Evolutionary conservation across 1,140 invertebrate genomes (phyloP).

Genomic region (Hycleus cichorii): DNA sequence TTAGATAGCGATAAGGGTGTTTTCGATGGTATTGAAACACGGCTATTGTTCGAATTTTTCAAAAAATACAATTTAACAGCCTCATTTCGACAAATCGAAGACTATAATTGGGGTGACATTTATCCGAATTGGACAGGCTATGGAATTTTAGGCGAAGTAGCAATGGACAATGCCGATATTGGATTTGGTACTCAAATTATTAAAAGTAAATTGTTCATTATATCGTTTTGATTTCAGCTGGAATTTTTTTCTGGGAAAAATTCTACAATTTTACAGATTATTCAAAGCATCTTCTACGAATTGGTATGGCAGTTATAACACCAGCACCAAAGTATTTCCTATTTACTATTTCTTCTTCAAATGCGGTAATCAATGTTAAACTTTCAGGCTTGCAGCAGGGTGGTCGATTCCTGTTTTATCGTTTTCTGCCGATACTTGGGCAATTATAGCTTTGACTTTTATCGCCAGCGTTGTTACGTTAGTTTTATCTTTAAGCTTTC

Average conservation of each 20-base stretch:
- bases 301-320: slow-evolving; percentile 44
- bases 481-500: no score
- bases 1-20: neutral
- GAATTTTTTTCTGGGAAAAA: slow-evolving; percentile 2
- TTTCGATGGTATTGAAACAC: neutral
- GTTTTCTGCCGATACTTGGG: no score
- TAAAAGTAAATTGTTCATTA: neutral
- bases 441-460: no score
- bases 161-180: neutral
- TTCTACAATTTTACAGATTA: slow-evolving; percentile 44
- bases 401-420: no score
- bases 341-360: no score
- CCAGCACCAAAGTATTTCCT: no score
- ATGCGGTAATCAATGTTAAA: no score
- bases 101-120: slow-evolving; percentile 5
- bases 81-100: neutral
- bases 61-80: slow-evolving; percentile 5
- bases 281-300: slow-evolving; percentile 44
- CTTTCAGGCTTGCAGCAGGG: no score
- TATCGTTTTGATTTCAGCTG: neutral
- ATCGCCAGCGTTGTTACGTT: no score
- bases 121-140: slow-evolving; percentile 6
- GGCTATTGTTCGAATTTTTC: neutral
- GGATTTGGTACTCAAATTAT: slow-evolving; percentile 4
- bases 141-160: neutral